Evolutionary conservation across 2,797 vertebrate species (phyloP), one percentile per base, ranked within the genome.

Genomic region (Fundulus diaphanus): DNA sequence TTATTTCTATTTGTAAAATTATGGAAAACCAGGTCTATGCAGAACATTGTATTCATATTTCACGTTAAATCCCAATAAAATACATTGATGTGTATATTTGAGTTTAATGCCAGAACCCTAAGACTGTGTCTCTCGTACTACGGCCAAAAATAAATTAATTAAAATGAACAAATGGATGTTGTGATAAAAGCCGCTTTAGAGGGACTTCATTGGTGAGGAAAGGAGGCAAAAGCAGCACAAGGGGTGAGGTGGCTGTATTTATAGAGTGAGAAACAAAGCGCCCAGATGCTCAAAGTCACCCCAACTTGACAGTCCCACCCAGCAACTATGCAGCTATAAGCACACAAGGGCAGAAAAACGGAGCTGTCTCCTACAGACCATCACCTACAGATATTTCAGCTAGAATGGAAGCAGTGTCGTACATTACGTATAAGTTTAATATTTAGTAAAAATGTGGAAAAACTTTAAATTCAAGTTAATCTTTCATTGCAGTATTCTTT

Each of bases 101-200:
- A 59, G 5, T 20, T 63, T 24, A 35, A 33, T 9, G 31, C 3
- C 9, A 61, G 20, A 37, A 24, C 31, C 33, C 22, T 61, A 1
- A 1, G 3, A 33, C 29, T 35, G 2, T 22, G 3, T 61, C 33
- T 61, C 57, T 33, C 9, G 22, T 1, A 27, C 24, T 54, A 54
- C n/a, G 35, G 56, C 56, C 29, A 40, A 65, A 63, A 48, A 0
- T 2, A 48, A 2, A 18, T 42, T 8, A 63, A 72, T 59, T 40
- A 48, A n/a, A 51, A 63, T 71, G 49, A 69, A 67, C 57, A 77
- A 69, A 72, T 37, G 31, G 18, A 48, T 20, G 2, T 27, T 24
- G 35, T 7, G 35, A 9, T 37, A 20, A 22, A 37, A 63, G 3
- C 37, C 24, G 22, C 24, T 8, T n/a, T 40, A 6, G 5, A 49